These are phyloP conservation scores for Mormyrus lacerda DNA, from an alignment of 2,113 vertebrate genomes.

Conservation along the genomic window DNA sequence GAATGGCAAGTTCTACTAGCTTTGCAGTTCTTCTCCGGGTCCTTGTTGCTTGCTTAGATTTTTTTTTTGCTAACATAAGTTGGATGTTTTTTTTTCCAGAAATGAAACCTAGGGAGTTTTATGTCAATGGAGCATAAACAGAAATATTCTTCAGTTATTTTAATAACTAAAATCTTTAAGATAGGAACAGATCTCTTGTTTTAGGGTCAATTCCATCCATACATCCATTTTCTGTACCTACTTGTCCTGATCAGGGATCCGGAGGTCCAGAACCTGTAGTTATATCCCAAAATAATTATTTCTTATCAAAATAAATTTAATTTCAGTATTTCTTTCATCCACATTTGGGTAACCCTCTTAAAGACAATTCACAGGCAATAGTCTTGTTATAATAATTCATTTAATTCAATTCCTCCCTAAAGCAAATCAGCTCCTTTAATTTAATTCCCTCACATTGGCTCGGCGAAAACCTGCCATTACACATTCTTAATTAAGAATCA, in stretches of 20 bases:
- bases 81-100: neutral
- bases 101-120: neutral
- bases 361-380: neutral
- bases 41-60: neutral
- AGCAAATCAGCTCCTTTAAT: neutral
- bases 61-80: neutral
- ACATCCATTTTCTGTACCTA: neutral
- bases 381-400: neutral
- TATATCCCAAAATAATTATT: neutral
- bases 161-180: neutral
- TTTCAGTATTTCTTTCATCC: neutral
- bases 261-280: neutral
- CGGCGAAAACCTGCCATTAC: neutral
- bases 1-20: neutral
- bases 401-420: conserved; percentile 8
- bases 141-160: neutral
- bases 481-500: conserved; percentile 10
- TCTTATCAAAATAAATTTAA: neutral
- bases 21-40: neutral
- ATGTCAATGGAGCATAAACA: neutral
- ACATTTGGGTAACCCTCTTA: neutral
- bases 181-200: neutral
- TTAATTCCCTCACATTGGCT: neutral
- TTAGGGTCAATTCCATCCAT: neutral
- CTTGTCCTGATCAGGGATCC: neutral